Conservation (phyloP, 1,140 invertebrate genomes). For the Drosophila asahinai region DNA sequence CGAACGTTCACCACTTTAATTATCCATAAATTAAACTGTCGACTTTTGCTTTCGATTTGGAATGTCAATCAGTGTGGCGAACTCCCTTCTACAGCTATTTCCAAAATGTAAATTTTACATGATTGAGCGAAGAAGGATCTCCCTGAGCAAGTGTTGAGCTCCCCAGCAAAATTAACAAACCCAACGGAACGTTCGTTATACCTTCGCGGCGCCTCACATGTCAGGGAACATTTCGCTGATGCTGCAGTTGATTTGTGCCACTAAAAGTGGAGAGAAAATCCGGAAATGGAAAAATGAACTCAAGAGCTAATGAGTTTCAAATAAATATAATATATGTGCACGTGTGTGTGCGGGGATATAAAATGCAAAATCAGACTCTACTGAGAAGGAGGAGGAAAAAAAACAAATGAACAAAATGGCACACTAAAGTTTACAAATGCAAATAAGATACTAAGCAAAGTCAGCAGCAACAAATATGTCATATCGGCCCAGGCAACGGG, state of each 20-base stretch:
- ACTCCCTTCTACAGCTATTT: not conserved
- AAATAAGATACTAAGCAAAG: slow-evolving; percentile 81
- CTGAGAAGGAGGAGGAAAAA: slow-evolving; percentile 31
- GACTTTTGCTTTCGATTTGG: slow-evolving; percentile 22
- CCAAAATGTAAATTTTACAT: slow-evolving; percentile 24
- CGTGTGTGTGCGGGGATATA: slow-evolving; percentile 25
- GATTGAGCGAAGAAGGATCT: not conserved
- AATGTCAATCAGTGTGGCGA: slow-evolving; percentile 14
- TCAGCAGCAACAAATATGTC: slow-evolving; percentile 80
- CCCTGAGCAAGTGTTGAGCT: not conserved
- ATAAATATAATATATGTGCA: slow-evolving; percentile 59
- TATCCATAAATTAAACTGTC: slow-evolving; percentile 37
- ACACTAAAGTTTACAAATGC: slow-evolving; percentile 81
- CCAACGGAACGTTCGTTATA: slow-evolving; percentile 15
- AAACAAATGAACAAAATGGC: slow-evolving; percentile 68
- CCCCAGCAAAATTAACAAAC: slow-evolving; percentile 24
- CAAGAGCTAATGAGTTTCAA: slow-evolving; percentile 75
- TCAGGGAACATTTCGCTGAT: slow-evolving; percentile 59
- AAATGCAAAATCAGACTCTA: slow-evolving; percentile 54
- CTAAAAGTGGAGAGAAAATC: slow-evolving; percentile 17
- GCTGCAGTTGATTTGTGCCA: slow-evolving; percentile 57
- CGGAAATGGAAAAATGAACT: slow-evolving; percentile 19
- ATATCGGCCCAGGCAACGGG: slow-evolving; percentile 48
- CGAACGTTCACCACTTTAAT: slow-evolving; percentile 17
- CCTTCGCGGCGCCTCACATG: slow-evolving; percentile 18